phyloP scores from a whole-genome alignment of 1,140 invertebrate species.

The Brachionus rubens region DNA sequence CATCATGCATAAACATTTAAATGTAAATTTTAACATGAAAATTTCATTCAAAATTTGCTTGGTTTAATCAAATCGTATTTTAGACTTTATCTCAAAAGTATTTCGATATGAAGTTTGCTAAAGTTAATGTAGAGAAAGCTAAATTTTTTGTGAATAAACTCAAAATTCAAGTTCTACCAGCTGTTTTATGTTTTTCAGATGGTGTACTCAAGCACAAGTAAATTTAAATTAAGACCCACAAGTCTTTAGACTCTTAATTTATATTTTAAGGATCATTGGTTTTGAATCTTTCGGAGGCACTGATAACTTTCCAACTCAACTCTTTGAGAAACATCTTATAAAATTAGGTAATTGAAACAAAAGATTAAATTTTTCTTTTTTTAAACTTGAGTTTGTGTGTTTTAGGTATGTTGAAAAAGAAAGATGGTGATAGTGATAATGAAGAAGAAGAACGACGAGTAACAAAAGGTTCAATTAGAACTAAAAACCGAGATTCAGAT shows the following conservation, averaged over 20 bases:
- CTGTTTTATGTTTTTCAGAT: slow-evolving; percentile 57
- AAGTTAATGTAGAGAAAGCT: slow-evolving; percentile 55
- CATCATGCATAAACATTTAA: slow-evolving; percentile 56
- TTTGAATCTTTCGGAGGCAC: slow-evolving; percentile 57
- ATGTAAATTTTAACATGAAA: slow-evolving; percentile 49
- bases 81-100: slow-evolving; percentile 55
- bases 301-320: slow-evolving; percentile 53
- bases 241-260: not conserved
- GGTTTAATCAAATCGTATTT: not conserved
- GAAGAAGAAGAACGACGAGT: slow-evolving; percentile 3
- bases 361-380: not conserved
- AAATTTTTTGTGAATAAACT: slow-evolving; percentile 57
- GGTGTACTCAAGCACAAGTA: slow-evolving; percentile 57
- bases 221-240: slow-evolving; percentile 6
- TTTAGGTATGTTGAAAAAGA: not conserved
- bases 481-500: not conserved
- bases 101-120: slow-evolving; percentile 58
- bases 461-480: not conserved
- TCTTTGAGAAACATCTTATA: slow-evolving; percentile 53
- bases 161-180: slow-evolving; percentile 55
- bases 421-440: not conserved
- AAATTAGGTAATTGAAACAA: slow-evolving; percentile 51
- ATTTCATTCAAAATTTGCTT: not conserved
- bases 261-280: slow-evolving; percentile 53
- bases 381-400: not conserved